phyloP scores from a whole-genome alignment of 2,888 invertebrate genomes.

The Cacoxenus indagator region DNA sequence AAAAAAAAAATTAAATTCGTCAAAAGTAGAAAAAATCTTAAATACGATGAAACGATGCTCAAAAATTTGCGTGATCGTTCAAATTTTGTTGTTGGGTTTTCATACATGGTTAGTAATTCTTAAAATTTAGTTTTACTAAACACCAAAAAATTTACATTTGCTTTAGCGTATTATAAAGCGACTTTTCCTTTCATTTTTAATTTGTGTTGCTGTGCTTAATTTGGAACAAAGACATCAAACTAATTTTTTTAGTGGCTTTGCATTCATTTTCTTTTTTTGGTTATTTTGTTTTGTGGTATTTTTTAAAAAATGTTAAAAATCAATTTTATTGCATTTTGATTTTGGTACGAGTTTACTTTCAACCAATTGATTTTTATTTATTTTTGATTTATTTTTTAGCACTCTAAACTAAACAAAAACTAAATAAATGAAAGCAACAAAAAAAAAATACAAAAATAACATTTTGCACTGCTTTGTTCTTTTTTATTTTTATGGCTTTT shows the following conservation, averaged over 20 bases:
- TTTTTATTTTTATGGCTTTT: slow-evolving; percentile 6
- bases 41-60: slow-evolving; percentile 70
- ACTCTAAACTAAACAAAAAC: slow-evolving; percentile 59
- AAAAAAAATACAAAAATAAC: slow-evolving; percentile 47
- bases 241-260: too few species aligned
- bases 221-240: too few species aligned
- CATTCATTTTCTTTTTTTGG: slow-evolving; percentile 1
- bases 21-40: slow-evolving; percentile 39
- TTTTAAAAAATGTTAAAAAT: slow-evolving; percentile 66
- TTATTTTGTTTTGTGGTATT: slow-evolving; percentile 37
- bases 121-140: slow-evolving; percentile 15
- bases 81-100: background rate
- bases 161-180: slow-evolving; percentile 40
- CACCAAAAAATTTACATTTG: slow-evolving; percentile 21
- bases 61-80: slow-evolving; percentile 71
- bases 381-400: slow-evolving; percentile 41
- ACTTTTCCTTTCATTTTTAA: background rate
- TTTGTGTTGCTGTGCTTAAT: background rate
- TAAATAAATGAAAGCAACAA: slow-evolving; percentile 42
- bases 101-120: slow-evolving; percentile 2
- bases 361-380: slow-evolving; percentile 26
- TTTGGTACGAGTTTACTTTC: slow-evolving; percentile 24
- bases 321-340: slow-evolving; percentile 53
- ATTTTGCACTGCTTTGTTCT: slow-evolving; percentile 69
- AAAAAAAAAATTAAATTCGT: slow-evolving; percentile 24